These are phyloP conservation scores for Carcina quercana DNA, from an alignment of 2,888 invertebrate species.

Conservation along the genomic window DNA sequence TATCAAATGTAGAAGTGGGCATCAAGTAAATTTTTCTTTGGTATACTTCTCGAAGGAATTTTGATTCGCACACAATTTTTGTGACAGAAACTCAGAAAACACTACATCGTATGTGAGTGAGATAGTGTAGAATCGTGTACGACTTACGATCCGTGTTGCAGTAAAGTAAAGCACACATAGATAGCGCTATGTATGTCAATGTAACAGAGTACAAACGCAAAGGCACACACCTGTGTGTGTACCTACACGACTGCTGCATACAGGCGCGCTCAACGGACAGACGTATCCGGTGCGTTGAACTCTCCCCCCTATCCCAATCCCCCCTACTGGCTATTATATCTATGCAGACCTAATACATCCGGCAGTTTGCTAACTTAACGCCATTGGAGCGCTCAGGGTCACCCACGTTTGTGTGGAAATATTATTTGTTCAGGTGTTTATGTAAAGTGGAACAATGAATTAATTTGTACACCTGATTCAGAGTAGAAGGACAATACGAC, in stretches of 20 bases:
- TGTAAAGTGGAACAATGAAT: constrained; percentile 6
- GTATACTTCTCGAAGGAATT: too few relatives aligned
- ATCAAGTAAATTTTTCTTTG: too few relatives aligned
- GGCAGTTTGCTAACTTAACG: constrained; percentile 33
- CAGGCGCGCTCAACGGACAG: constrained; percentile 51
- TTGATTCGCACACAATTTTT: too few relatives aligned
- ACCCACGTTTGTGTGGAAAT: constrained; percentile 27
- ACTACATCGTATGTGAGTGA: too few relatives aligned
- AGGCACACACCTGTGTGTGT: constrained; percentile 47
- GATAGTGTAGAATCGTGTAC: too few relatives aligned
- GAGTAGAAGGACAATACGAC: too few relatives aligned
- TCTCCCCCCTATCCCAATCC: constrained; percentile 36
- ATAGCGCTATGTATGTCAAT: constrained; percentile 68
- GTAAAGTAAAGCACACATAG: too few relatives aligned
- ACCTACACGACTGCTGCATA: constrained; percentile 41
- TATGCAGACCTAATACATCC: constrained; percentile 32
- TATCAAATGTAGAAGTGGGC: too few relatives aligned
- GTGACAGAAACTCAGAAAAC: too few relatives aligned
- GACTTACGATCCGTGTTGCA: too few relatives aligned
- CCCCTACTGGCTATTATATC: constrained; percentile 29
- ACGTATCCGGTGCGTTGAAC: constrained; percentile 71
- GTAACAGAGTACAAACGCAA: constrained; percentile 48
- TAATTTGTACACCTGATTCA: too few relatives aligned
- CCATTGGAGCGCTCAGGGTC: constrained; percentile 38
- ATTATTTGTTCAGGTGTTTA: constrained; percentile 17